phyloP scores from a whole-genome alignment of 2,888 invertebrate genomes.

The Neria commutata region DNA sequence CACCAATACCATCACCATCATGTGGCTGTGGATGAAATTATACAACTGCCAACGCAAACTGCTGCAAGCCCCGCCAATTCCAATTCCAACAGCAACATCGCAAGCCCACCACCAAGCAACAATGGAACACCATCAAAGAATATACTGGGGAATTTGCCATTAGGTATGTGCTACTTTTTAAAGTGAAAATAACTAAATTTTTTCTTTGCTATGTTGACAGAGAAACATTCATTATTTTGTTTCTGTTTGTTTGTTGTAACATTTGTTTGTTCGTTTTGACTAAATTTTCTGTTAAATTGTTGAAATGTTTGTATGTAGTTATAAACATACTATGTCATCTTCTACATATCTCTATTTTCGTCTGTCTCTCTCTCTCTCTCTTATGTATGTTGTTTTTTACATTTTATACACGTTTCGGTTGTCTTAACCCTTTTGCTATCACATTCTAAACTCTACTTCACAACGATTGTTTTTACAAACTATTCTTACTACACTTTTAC shows the following conservation, averaged over 20 bases:
- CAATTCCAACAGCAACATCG: conserved; percentile 2
- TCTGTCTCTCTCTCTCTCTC: conserved; percentile 3
- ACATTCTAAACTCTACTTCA: neutral
- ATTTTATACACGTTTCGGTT: neutral
- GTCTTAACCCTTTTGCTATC: neutral
- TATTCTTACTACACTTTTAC: conserved; percentile 5
- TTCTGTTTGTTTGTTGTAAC: too few species aligned
- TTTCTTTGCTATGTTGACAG: neutral
- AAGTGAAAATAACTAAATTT: neutral
- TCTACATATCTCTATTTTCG: conserved; percentile 9
- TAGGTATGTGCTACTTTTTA: conserved; percentile 53
- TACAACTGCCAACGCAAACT: conserved; percentile 53
- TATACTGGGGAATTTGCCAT: conserved; percentile 59
- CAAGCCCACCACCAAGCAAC: conserved; percentile 27
- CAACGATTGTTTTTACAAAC: neutral
- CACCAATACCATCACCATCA: conserved; percentile 52
- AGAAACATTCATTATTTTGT: too few species aligned
- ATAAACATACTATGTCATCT: conserved; percentile 8
- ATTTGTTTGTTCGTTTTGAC: neutral
- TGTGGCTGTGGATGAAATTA: conserved; percentile 58
- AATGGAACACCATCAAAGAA: conserved; percentile 45
- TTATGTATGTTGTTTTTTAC: neutral
- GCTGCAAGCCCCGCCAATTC: conserved; percentile 24
- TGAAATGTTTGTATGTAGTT: conserved; percentile 19
- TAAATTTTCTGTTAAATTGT: conserved; percentile 10